Conservation (phyloP, 2,797 vertebrate genomes). For the Eulemur rubriventer region DNA sequence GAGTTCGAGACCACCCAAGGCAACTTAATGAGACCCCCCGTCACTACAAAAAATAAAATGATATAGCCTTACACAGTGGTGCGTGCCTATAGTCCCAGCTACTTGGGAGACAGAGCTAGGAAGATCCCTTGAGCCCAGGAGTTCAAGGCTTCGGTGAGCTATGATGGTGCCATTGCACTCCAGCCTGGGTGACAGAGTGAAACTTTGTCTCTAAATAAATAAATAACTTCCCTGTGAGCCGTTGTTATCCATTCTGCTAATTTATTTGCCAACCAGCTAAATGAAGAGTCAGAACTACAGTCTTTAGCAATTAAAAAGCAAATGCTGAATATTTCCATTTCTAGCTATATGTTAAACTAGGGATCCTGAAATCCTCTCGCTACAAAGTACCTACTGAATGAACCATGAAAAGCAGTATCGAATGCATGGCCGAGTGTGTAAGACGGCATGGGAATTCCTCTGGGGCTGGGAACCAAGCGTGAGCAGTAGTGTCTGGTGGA, state of each 20-base stretch:
- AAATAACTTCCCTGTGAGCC: neutral
- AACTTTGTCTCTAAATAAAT: neutral
- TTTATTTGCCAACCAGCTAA: conserved; percentile 24
- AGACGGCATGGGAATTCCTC: neutral
- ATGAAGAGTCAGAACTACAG: neutral
- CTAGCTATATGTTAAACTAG: neutral
- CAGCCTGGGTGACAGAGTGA: neutral
- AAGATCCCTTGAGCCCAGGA: neutral
- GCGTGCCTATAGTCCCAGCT: neutral
- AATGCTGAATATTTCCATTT: neutral
- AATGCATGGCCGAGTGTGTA: neutral
- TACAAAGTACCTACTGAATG: neutral
- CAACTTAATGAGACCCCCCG: neutral
- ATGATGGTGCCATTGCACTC: neutral
- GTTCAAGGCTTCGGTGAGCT: neutral
- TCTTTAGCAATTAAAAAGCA: neutral
- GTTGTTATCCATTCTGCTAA: neutral
- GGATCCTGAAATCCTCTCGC: neutral
- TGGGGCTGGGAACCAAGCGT: neutral
- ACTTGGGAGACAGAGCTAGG: neutral
- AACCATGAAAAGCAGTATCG: neutral
- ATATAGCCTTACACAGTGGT: neutral
- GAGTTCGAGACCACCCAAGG: neutral
- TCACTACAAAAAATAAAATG: neutral
- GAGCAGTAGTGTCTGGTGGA: neutral